Evolutionary conservation across 2,797 vertebrate genomes (phyloP), one percentile per base, ranked within the genome.

Genomic region (Petrocephalus schoutedeni): DNA sequence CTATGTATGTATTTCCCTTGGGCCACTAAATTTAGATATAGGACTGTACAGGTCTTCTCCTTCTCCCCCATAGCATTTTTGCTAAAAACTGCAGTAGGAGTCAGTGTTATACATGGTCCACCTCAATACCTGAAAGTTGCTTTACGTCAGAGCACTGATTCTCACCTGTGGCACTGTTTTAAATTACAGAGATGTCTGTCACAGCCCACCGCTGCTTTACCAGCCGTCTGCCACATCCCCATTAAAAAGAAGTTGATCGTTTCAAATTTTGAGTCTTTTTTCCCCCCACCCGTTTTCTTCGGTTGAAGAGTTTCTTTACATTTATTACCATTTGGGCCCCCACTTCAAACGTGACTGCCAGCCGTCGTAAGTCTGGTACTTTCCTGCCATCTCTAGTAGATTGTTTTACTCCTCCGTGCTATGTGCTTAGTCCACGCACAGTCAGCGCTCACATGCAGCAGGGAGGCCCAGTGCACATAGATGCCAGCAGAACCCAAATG

Each of bases 211-310:
- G 56, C 14, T 86, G 56, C 84, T 64, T 8, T 83, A 10, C 41
- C 54, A 58, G 45, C 45, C 54, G 23, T 49, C 80, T 53, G 80
- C 45, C 87, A 88, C 16, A 10, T 45, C 36, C 32, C 45, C 87
- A 84, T 84, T 84, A 59, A 88, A 83, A 84, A 87, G 16, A 77
- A 21, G 80, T 16, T n/a, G 5, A 85, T 57, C 2, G 5, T 85
- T 56, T 85, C 23, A 57, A 56, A 85, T 28, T 53, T 53, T 36
- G 32, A 3, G 54, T 85, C 56, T 41, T 58, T 8, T 10, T 41
- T n/a, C n/a, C 4, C 54, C 36, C 19, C 36, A 5, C 54, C 28
- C 2, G 32, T 85, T 36, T 32, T 56, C 14, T 84, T 14, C 2
- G 14, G 28, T 36, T 85, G 6, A 57, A 41, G 54, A 57, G 28